phyloP scores from a whole-genome alignment of 2,113 vertebrate genomes.

The Bettongia penicillata region DNA sequence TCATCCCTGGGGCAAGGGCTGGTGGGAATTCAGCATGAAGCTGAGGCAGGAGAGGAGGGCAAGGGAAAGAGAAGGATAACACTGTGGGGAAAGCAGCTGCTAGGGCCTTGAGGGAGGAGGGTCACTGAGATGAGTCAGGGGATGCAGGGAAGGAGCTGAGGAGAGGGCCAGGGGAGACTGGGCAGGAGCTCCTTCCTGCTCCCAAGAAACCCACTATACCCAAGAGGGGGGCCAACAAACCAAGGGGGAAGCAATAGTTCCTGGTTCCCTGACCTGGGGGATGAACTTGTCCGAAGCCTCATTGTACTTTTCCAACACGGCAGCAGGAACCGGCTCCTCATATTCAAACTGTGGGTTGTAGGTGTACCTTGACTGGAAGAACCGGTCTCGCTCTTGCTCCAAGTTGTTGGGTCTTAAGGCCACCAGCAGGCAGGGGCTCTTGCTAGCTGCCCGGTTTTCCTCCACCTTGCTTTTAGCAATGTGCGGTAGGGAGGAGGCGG shows the following conservation, averaged over 20 bases:
- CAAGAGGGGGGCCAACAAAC: not conserved
- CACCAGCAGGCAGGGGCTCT: conserved; percentile 91
- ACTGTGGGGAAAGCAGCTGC: not conserved
- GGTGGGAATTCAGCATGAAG: not conserved
- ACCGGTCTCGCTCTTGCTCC: conserved; percentile 89
- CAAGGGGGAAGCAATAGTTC: not conserved
- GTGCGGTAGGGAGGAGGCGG: conserved; percentile 92
- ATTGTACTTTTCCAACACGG: conserved; percentile 92
- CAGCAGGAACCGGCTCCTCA: conserved; percentile 86
- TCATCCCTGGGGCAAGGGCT: not conserved
- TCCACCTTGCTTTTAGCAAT: conserved; percentile 83
- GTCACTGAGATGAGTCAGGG: not conserved
- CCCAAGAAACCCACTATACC: not conserved
- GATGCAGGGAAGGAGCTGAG: not conserved
- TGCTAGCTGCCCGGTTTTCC: conserved; percentile 67
- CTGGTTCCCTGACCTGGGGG: conserved; percentile 87
- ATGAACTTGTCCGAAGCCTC: conserved; percentile 94
- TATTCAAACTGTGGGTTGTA: conserved; percentile 98
- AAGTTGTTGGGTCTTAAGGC: conserved; percentile 93
- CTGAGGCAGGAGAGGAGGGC: not conserved
- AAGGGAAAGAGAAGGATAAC: not conserved
- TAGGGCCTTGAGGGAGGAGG: too few species aligned
- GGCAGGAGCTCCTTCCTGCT: not conserved
- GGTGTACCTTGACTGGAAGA: conserved; percentile 91
- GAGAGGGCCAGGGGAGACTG: not conserved